Base-by-base conservation (phyloP, 2,113 vertebrate species). In the Scortum barcoo region DNA sequence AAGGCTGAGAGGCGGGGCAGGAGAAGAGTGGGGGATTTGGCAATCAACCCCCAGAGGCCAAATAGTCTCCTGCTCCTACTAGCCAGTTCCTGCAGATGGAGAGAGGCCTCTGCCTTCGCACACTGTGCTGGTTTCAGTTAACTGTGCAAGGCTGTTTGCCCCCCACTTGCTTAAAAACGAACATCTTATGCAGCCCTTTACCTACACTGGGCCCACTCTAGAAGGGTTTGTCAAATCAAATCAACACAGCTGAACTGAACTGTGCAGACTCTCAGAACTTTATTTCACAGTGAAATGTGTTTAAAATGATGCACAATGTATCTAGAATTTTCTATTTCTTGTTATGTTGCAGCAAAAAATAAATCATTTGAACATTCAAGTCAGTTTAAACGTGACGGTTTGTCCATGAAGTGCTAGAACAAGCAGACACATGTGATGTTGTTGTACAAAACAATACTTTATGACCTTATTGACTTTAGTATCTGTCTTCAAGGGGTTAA, bases 101-200 rank as follows among this genome's bases (percentile, higher is more conserved):
- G 78, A 63, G 81, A 81, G 85, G 78, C 83, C 76, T 88, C 79
- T 77, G 73, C 81, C 24, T 67, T 76, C 11, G 16, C 62, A 81
- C 72, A 87, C 88, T 76, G 70, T 53, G 76, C 78, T 86, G 89
- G 72, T 87, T 91, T 90, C 73, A 76, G 44, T 84, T 88, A 51
- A 81, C 83, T 89, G 69, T 85, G 65, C 61, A 12, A 62, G 75
- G 60, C 66, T 85, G 81, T 89, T 88, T 90, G 81, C 79, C 82
- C 78, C 65, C 36, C 54, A 76, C 79, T 72, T 76, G 42, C 71
- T 87, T 76, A 28, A 85, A 88, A 83, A 80, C 22, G 20, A 20
- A 81, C 24, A 57, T 82, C 30, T 81, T 68, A 73, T 77, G 65
- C 66, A 66, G 70, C 73, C 26, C 54, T 58, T 77, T 54, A 67